Evolutionary conservation across 1,140 invertebrate genomes (phyloP), one percentile per base, ranked within the genome.

Genomic region (Dinothrombium tinctorium): DNA sequence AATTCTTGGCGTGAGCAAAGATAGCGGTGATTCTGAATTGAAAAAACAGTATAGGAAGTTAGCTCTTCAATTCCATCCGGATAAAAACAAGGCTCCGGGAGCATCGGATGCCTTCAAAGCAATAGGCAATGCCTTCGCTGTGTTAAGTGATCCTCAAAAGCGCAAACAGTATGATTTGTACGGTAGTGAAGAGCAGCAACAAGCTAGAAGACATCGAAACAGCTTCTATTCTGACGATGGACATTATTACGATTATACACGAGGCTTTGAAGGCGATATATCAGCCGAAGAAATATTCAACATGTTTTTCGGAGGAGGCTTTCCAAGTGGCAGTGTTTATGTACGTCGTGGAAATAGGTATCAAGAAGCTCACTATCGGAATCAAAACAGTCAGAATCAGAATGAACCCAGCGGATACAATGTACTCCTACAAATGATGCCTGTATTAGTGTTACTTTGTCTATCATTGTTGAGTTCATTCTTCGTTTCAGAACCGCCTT

Each of bases 221-320:
- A 42, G 40, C 24, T 43, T 45, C 42, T 41, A 50, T 44, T 43
- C 39, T 21, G 29, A 44, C 31, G n/a, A 44, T 45, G 38, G 44
- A 38, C 41, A 46, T 25, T 58, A 59, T 40, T 56, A 56, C 48
- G 70, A 67, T 49, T 83, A 81, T 51, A 68, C 71, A 28, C 62
- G 79, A 41, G 78, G 79, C 7, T 90, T 87, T 67, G 83, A 89
- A 59, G 71, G 73, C 37, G 89, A 96, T 56, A 74, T 94, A 50
- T 86, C 83, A 28, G 81, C 90, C 17, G 92, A 98, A 57, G 90
- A 98, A 58, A 62, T 98, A 1, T 98, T 98, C 61, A 95, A 92
- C 58, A 94, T 96, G 83, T 98, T 99, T 65, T 98, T 98, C 56
- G 83, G 84, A 24, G 74, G 75, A 19, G n/a, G n/a, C n/a, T n/a